Evolutionary conservation across 2,113 vertebrate species (phyloP).

Genomic region (Passer montanus): DNA sequence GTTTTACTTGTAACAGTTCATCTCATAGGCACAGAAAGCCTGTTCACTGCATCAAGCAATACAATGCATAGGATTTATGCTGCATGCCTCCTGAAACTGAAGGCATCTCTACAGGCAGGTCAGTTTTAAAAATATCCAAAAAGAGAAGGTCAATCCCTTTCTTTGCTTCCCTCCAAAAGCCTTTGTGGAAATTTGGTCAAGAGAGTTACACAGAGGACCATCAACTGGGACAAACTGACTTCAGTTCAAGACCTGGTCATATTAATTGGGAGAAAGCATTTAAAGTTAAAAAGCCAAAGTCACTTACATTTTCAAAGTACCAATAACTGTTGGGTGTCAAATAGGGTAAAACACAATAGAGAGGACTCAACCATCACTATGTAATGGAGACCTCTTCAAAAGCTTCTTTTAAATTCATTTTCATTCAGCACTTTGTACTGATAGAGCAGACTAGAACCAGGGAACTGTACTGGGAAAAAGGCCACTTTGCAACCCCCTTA

Average conservation of each 20-base stretch:
- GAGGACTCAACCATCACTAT: background rate
- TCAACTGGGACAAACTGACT: background rate
- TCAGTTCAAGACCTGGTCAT: conserved; percentile 31
- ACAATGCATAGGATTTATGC: background rate
- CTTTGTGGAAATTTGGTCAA: background rate
- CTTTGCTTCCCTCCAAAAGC: background rate
- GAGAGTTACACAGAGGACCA: background rate
- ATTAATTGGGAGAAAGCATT: conserved; percentile 45
- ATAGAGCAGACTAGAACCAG: background rate
- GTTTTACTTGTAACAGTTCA: background rate
- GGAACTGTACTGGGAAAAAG: background rate
- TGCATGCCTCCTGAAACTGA: background rate
- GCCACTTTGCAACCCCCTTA: background rate
- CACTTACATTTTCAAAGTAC: conserved; percentile 30
- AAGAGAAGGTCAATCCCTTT: background rate
- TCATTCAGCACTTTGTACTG: background rate
- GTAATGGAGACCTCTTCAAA: background rate
- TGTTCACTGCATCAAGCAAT: background rate
- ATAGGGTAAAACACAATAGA: background rate
- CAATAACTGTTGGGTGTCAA: background rate
- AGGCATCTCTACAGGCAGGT: background rate
- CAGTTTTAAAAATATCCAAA: background rate
- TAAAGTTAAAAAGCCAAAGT: conserved; percentile 47
- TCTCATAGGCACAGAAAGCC: background rate
- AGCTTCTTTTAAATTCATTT: background rate